Conservation (phyloP, 2,888 invertebrate genomes). For the Ochlodes sylvanus region DNA sequence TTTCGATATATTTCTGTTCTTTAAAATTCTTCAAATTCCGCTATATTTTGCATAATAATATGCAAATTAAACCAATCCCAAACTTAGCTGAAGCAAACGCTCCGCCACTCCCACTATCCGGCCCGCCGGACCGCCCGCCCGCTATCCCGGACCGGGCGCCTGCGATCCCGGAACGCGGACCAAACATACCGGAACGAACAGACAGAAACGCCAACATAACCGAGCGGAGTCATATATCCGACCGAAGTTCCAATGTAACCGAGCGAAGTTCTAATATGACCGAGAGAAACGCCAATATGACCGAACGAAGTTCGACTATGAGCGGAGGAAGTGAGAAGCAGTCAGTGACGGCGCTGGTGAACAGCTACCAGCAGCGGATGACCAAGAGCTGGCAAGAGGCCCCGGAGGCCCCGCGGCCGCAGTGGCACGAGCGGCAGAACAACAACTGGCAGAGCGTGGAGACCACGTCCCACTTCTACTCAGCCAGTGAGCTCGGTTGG, state of each 20-base stretch:
- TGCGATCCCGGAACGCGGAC: constrained; percentile 49
- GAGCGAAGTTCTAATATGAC: constrained; percentile 35
- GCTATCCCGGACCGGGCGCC: constrained; percentile 55
- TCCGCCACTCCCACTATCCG: constrained; percentile 66
- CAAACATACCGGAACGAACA: constrained; percentile 48
- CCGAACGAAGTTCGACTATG: constrained; percentile 35
- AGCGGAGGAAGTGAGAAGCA: constrained; percentile 52
- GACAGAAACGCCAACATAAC: constrained; percentile 31
- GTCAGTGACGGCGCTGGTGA: constrained; percentile 74
- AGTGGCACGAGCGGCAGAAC: constrained; percentile 53
- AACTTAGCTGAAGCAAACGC: constrained; percentile 51
- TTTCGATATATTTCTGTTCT: no score
- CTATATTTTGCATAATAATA: neutral
- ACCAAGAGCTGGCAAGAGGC: constrained; percentile 55
- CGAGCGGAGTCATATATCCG: constrained; percentile 4
- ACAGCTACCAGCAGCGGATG: constrained; percentile 75
- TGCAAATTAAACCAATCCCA: neutral
- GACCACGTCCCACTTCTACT: constrained; percentile 72
- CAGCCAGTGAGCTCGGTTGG: constrained; percentile 77
- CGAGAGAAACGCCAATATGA: constrained; percentile 30
- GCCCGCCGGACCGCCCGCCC: constrained; percentile 61
- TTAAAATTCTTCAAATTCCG: no score
- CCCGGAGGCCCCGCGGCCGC: constrained; percentile 47
- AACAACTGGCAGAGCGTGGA: constrained; percentile 70
- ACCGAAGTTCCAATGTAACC: constrained; percentile 8